phyloP scores from a whole-genome alignment of 2,113 vertebrate genomes.

The Carettochelys insculpta region DNA sequence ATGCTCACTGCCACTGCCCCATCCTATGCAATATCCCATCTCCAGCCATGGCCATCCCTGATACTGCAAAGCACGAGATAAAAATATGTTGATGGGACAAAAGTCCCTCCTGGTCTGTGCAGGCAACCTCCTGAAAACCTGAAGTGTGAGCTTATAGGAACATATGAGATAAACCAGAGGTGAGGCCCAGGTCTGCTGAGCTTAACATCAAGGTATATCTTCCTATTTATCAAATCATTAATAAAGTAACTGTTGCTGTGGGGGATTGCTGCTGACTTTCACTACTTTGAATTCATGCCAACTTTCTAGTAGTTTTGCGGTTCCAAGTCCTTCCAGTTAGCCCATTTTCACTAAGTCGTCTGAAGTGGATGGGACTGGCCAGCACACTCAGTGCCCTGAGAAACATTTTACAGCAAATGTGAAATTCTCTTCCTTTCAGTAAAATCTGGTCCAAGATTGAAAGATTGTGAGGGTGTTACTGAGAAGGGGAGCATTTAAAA shows the following conservation, averaged over 20 bases:
- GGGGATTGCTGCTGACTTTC: not conserved
- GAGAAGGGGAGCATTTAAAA: conserved; percentile 26
- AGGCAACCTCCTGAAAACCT: too few species aligned
- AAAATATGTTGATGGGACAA: too few species aligned
- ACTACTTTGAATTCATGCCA: not conserved
- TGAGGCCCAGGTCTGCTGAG: not conserved
- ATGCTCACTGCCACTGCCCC: too few species aligned
- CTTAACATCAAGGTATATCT: not conserved
- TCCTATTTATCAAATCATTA: not conserved
- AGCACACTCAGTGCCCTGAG: not conserved
- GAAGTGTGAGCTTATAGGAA: too few species aligned
- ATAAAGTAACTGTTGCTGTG: not conserved
- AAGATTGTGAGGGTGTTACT: conserved; percentile 11
- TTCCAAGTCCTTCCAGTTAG: conserved; percentile 29
- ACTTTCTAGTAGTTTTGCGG: conserved; percentile 20
- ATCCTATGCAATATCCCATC: too few species aligned
- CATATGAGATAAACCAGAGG: too few species aligned
- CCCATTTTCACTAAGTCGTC: not conserved
- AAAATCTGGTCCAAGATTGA: conserved; percentile 26
- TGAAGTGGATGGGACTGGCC: not conserved
- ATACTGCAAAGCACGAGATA: too few species aligned
- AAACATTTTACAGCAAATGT: not conserved
- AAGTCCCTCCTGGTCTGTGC: too few species aligned
- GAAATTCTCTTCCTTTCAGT: not conserved
- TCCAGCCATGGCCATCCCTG: too few species aligned